Evolutionary conservation across 2,888 invertebrate genomes (phyloP), one percentile per base, ranked within the genome.

Genomic region (Hirudinaria manillensis): DNA sequence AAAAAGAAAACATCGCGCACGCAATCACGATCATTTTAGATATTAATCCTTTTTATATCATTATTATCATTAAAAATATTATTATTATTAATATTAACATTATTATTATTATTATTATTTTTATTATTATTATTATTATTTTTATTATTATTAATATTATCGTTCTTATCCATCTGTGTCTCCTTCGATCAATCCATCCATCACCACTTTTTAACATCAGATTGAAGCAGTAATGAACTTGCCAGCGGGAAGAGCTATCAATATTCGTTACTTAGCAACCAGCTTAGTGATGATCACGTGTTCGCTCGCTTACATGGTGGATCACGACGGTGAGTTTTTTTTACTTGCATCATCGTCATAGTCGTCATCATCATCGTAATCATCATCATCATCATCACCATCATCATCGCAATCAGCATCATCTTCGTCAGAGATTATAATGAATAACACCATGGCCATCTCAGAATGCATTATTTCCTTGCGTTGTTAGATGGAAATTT

Each of bases 101-200:
- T 68, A 16, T 68, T 32, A 16, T 68, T 32, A 32, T 68, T 68
- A 29, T 68, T 68, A 29, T 68, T 32, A 68, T 68, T 68, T 32
- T 68, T 29, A 29, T 68, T 32, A 68, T 68, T 68, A 68, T 68
- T 32, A 68, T 68, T 68, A 29, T 34, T 68, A 29, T 68, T 68
- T 7, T 68, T 68, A 29, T 68, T 68, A 29, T 32, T 32, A 16
- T 68, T 16, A 34, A n/a, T 68, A 68, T n/a, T 68, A 68, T 68
- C 21, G 29, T 32, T 2, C 13, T 45, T 24, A 45, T 45, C 51
- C 36, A 38, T 45, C 70, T 29, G 45, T 38, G 45, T 4, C 4
- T 70, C 70, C 70, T n/a, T 70, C 70, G 7, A 70, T 70, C 70
- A 16, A 36, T 70, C 51, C 70, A 38, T 70, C 70, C 70, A 70